Evolutionary conservation across 1,140 invertebrate species (phyloP), one percentile per base, ranked within the genome.

Genomic region (Aphelenchoides avenae): DNA sequence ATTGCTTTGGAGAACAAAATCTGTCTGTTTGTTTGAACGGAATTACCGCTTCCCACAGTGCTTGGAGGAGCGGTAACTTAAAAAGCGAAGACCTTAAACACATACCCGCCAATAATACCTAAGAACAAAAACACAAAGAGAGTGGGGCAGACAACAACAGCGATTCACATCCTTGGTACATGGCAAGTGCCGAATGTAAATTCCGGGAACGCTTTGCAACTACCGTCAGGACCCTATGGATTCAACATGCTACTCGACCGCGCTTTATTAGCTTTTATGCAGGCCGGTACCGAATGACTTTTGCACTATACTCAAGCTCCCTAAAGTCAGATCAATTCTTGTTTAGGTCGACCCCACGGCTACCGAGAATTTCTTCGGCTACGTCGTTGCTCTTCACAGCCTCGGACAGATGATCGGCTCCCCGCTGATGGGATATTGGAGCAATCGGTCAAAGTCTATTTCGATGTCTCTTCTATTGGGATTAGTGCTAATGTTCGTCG

Each of bases 331-430:
- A 18, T 39, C 24, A 15, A 13, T 42, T 18, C 1, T n/a, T 29
- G 56, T 68, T 24, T 29, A 53, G 51, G 20, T 49, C 40, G 51
- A 53, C 27, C 29, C 7, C 22, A 22, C 20, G 15, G 18, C 51
- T 20, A 53, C 41, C 2, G 40, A 50, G 18, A 52, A 53, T 18
- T 53, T 53, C 40, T 53, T 53, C n/a, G 51, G 51, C 9, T 53
- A 50, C 29, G 48, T 53, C 15, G 41, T 53, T 13, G 40, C 51
- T 11, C 20, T 27, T 18, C 48, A 53, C 48, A 31, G 27, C 11
- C 29, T 53, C 0, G 20, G 22, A 13, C 51, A 53, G 13, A 49
- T 53, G 22, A 43, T 53, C 22, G 26, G 40, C 7, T 43, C 39
- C 13, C 51, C 51, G 7, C 27, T 40, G 24, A 34, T 53, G 22